Base-by-base conservation (phyloP, 2,113 vertebrate genomes). In the Pollachius pollachius region DNA sequence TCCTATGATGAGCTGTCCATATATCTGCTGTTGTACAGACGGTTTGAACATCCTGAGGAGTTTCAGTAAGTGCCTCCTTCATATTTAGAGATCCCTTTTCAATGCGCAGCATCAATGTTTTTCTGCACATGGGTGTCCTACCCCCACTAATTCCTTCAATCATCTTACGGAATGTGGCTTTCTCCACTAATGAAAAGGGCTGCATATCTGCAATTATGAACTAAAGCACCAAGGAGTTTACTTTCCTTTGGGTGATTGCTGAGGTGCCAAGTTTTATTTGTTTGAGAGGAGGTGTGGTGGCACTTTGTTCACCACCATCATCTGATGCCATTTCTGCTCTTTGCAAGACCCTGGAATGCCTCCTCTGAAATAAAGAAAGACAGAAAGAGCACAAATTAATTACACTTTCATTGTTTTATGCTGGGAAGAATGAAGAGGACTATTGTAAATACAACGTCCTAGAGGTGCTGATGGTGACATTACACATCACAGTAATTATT, bases 101-200 rank as follows among this genome's bases (percentile, higher is more conserved):
- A 17, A 17, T 30, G 64, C 15, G 64, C 64, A 37, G 64, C 27
- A 65, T 65, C 30, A 48, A 41, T 34, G 30, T 65, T 65, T 65
- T 65, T 17, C 64, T 34, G 5, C 64, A 65, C 64, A 65, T 37
- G n/a, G 64, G 15, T 65, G 64, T 48, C 2, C 19, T 65, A 15
- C 63, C 63, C 15, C 63, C 63, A 30, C 63, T 65, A 15, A 65
- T 65, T 34, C 63, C 63, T 18, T 65, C 63, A 11, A 30, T 65
- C 16, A 65, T 13, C 63, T 67, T 54, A 41, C 13, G 19, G 15
- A 67, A 67, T 7, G 15, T 15, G 15, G 52, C 18, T 8, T 54
- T 12, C 21, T 67, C 65, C 5, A 67, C 65, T 23, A 67, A 54
- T 16, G 41, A 67, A 15, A 52, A 57, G 17, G 65, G 65, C 19